Base-by-base conservation (phyloP, 92 coral and sea anemone genomes). In the Parazoanthus atlanticus region DNA sequence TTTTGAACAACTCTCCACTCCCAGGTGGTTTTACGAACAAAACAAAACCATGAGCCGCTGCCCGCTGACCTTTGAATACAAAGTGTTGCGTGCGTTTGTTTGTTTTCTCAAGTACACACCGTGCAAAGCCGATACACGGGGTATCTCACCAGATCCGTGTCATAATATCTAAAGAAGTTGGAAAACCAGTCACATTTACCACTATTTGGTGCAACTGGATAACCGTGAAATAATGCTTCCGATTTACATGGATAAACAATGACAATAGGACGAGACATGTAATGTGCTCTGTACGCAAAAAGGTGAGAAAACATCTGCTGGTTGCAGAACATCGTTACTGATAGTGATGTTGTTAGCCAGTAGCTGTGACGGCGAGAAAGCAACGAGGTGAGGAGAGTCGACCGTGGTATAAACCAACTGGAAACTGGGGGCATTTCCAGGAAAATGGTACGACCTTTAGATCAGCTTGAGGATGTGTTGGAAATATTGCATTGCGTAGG, bases 291-390 rank as follows among this genome's bases (percentile, higher is more conserved):
- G 25, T 15, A 15, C 41, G 21, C 23, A 33, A 33, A 30, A 10
- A 25, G 78, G 49, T 21, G 30, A 41, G n/a, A 36, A 75, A 75
- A 21, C 79, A 36, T 75, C 79, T 75, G 79, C 79, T 36, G 52
- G 79, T 75, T 38, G 49, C n/a, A 36, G 16, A 33, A 47, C 79
- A 33, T 75, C 36, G 76, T 71, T 71, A 12, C 36, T 61, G 38
- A 36, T 2, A 6, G 47, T 1, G 49, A 46, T 21, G 7, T 23
- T 61, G 69, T 16, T 52, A 52, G 58, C 77, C n/a, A n/a, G n/a
- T 25, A 32, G 41, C 36, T 73, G 77, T 16, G 79, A 12, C 40
- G 11, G 49, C 10, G 36, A 74, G 78, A 36, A 32, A 36, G 79
- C 46, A 30, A n/a, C 25, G n/a, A 36, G 21, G 46, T 8, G 4